A percentile compares a stretch with the other conserved stretches of the same genome.
These are phyloP conservation scores for Hirtodrosophila duncani DNA, from an alignment of 2,888 invertebrate species.

Conservation along the genomic window DNA sequence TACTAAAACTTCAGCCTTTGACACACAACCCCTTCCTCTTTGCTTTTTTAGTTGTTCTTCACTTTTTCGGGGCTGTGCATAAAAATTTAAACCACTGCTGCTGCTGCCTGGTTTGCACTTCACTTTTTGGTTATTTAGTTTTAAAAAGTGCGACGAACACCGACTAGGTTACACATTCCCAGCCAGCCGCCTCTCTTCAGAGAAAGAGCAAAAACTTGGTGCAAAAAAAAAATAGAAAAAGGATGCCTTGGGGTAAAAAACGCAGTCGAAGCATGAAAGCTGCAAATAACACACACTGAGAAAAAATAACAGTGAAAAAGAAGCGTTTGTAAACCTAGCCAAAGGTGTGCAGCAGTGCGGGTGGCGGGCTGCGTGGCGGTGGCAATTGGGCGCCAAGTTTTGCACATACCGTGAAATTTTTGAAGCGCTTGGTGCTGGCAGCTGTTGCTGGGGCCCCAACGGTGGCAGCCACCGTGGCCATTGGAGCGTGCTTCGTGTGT, in stretches of 20 bases:
- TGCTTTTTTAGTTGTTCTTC: slow-evolving; percentile 6
- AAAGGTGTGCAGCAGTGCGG: background rate
- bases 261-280: slow-evolving; percentile 69
- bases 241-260: slow-evolving; percentile 57
- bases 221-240: slow-evolving; percentile 21
- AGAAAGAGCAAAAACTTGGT: slow-evolving; percentile 29
- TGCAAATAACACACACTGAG: slow-evolving; percentile 59
- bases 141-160: slow-evolving; percentile 1
- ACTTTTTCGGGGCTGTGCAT: slow-evolving; percentile 32
- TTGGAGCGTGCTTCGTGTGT: slow-evolving; percentile 12
- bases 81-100: slow-evolving; percentile 50
- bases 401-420: slow-evolving; percentile 56
- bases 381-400: slow-evolving; percentile 41
- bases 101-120: slow-evolving; percentile 40
- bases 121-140: slow-evolving; percentile 49
- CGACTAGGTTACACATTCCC: background rate
- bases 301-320: slow-evolving; percentile 18
- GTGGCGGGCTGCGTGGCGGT: background rate
- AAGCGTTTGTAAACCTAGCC: background rate
- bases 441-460: slow-evolving; percentile 12
- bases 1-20: background rate
- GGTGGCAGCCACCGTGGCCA: slow-evolving; percentile 1
- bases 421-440: slow-evolving; percentile 30
- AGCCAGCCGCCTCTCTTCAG: background rate
- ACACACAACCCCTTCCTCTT: background rate